phyloP scores from a whole-genome alignment of 2,888 invertebrate species.

The Papilio gigon region DNA sequence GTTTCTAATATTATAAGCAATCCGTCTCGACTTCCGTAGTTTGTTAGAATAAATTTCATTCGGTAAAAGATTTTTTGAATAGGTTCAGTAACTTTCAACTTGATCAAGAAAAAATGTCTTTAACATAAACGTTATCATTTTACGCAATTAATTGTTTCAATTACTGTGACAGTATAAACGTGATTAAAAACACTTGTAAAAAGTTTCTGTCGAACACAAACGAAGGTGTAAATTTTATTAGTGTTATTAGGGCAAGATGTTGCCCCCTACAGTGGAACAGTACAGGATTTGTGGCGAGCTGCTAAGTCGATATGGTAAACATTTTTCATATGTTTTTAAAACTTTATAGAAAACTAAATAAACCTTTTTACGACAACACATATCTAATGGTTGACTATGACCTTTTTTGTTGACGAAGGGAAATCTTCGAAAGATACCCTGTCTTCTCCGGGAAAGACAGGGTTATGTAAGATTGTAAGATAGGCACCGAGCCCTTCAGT shows the following conservation, averaged over 20 bases:
- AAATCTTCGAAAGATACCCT: too few relatives aligned
- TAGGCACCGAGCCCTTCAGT: too few relatives aligned
- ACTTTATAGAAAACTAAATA: too few relatives aligned
- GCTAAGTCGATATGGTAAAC: constrained; percentile 69
- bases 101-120: background rate
- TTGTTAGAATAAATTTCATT: too few relatives aligned
- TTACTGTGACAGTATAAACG: background rate
- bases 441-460: too few relatives aligned
- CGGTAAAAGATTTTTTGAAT: background rate
- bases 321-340: background rate
- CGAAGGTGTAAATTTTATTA: background rate
- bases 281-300: constrained; percentile 55
- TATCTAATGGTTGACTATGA: too few relatives aligned
- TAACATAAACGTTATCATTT: background rate
- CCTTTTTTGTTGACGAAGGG: too few relatives aligned
- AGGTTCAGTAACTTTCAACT: background rate
- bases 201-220: background rate
- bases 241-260: constrained; percentile 41
- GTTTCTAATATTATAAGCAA: too few relatives aligned
- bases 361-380: too few relatives aligned
- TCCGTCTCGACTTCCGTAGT: too few relatives aligned
- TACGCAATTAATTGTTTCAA: background rate
- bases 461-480: too few relatives aligned
- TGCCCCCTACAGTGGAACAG: constrained; percentile 47
- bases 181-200: background rate